Base-by-base conservation (phyloP, 2,888 invertebrate species). In the Mimumesa dahlbomi region DNA sequence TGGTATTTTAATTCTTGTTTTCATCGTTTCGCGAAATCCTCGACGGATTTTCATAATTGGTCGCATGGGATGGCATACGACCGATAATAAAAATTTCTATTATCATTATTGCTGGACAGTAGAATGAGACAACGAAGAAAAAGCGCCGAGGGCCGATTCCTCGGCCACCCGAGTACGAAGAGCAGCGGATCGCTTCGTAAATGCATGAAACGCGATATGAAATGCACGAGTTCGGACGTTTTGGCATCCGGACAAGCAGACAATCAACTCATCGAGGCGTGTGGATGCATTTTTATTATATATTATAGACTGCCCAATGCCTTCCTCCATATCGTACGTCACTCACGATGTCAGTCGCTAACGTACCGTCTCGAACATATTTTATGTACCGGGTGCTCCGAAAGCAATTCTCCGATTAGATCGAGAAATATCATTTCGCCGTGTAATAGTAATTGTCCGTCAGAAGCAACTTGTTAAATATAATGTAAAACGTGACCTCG, bases 191-290 rank as follows among this genome's bases (percentile, higher is more conserved):
- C 81, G 81, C 81, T 79, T 82, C 82, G 83, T 84, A 83, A 83
- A 81, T 76, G 84, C 86, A 84, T 86, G 87, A 84, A 87, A 86
- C 82, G 82, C 86, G 86, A 87, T 87, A 88, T 88, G 88, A 88
- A 88, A 87, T 88, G 88, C 88, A 86, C 85, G 85, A 87, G 87
- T 88, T 88, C 79, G 85, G 88, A 89, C 88, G 87, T 89, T 89
- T 89, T 89, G 88, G 88, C 89, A 89, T 88, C 84, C 86, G 87
- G 88, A 89, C 89, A 89, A 89, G 89, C 89, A 88, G 89, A 89
- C 89, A 89, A 89, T 89, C 89, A 89, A 89, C 88, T 88, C 88
- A 89, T 89, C 89, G 88, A 89, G 89, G 86, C 88, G 88, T 88
- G 89, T 81, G 85, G 88, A 87, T 89, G 88, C 88, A 89, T 89